phyloP scores from a whole-genome alignment of 2,797 vertebrate species.

The Orestias chungarensis region DNA sequence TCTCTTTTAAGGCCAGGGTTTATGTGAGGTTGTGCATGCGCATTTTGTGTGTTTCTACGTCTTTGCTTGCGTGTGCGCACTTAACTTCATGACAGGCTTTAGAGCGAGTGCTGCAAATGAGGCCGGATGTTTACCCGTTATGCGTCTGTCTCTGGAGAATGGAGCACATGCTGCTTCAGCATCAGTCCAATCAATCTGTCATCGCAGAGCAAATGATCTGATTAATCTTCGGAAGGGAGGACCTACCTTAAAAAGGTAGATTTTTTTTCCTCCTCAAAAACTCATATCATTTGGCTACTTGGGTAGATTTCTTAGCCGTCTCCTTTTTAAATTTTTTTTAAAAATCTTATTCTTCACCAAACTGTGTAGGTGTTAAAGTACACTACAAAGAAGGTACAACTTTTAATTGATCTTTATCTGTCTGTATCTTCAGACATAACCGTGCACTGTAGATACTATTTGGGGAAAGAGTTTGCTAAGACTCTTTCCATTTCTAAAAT shows the following conservation, averaged over 20 bases:
- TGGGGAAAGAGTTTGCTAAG: too few species aligned
- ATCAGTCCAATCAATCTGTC: conserved; percentile 64
- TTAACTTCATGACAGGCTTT: conserved; percentile 45
- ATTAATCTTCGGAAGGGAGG: conserved; percentile 48
- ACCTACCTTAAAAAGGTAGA: conserved; percentile 13
- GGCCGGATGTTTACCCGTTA: conserved; percentile 47
- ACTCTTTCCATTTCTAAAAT: too few species aligned
- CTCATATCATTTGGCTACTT: background rate
- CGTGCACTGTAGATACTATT: too few species aligned
- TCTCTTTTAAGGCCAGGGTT: conserved; percentile 20
- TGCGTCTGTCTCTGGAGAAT: conserved; percentile 43
- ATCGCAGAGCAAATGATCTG: conserved; percentile 46
- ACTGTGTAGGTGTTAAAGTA: background rate
- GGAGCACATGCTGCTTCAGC: conserved; percentile 63
- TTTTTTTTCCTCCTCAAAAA: background rate
- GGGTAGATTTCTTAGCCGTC: background rate
- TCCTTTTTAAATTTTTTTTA: background rate
- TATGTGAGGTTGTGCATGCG: background rate
- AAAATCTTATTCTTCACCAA: background rate
- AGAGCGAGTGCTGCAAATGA: conserved; percentile 59
- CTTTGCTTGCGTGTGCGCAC: background rate
- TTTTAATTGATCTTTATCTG: conserved; percentile 19
- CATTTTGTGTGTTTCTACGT: conserved; percentile 15
- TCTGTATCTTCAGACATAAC: conserved; percentile 35
- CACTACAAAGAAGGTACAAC: background rate